Conservation (phyloP, 2,113 vertebrate species). For the Anhinga rufa region DNA sequence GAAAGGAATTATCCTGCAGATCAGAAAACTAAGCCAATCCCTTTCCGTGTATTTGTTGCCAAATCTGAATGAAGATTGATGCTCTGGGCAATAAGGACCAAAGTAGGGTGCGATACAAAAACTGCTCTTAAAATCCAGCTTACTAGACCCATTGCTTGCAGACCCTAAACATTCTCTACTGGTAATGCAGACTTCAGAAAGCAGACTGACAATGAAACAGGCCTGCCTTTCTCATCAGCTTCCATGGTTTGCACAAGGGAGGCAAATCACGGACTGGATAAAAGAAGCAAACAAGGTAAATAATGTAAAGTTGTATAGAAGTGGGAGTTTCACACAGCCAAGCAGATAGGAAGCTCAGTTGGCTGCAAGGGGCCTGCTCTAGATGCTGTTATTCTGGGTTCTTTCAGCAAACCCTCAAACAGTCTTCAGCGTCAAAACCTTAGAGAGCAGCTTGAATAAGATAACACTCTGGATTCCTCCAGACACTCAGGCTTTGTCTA, state of each 20-base stretch:
- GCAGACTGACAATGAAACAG: not conserved
- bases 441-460: not conserved
- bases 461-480: not conserved
- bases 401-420: not conserved
- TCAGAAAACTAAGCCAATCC: not conserved
- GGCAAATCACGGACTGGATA: not conserved
- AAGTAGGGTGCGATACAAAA: not conserved
- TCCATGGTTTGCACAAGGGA: not conserved
- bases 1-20: not conserved
- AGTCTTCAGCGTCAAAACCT: not conserved
- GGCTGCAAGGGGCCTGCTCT: not conserved
- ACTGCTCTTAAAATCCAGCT: not conserved
- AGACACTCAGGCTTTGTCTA: not conserved
- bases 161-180: not conserved
- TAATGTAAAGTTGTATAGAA: fast-evolving
- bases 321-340: not conserved
- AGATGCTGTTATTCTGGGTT: not conserved
- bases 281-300: not conserved
- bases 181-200: not conserved
- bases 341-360: not conserved
- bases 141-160: not conserved
- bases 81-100: not conserved
- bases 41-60: not conserved
- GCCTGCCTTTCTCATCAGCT: not conserved
- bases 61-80: not conserved